phyloP scores from a whole-genome alignment of 2,113 vertebrate species.

The Oryzias javanicus region DNA sequence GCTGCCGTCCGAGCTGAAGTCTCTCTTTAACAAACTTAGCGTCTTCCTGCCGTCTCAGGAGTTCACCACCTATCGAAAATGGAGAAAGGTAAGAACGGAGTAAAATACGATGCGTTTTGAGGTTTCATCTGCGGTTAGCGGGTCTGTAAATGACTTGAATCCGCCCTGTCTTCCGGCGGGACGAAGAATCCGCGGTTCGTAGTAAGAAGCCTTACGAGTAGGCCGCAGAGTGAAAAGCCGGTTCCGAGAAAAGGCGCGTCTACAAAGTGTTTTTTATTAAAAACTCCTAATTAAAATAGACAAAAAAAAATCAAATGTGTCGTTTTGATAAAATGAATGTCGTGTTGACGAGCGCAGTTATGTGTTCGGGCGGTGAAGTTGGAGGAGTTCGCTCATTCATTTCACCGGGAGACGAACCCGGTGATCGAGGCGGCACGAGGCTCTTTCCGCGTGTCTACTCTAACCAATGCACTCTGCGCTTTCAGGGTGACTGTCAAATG shows the following conservation, averaged over 20 bases:
- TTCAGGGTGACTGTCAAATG: no score
- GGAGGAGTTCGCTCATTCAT: no score
- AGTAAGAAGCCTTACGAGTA: conserved; percentile 43
- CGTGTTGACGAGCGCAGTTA: no score
- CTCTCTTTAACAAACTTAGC: conserved; percentile 88
- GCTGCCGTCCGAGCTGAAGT: conserved; percentile 87
- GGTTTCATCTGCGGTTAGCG: not conserved
- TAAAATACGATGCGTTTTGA: no score
- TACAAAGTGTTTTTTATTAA: not conserved
- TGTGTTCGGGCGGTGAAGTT: no score
- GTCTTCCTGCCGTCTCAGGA: conserved; percentile 90
- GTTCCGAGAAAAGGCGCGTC: not conserved
- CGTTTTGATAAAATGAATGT: no score
- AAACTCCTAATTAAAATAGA: no score
- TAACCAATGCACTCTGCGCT: no score
- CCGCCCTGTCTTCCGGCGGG: conserved; percentile 3
- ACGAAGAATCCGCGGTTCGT: not conserved
- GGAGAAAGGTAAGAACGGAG: conserved; percentile 81
- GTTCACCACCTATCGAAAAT: conserved; percentile 86
- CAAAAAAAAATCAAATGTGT: no score
- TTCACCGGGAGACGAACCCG: no score
- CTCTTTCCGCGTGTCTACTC: no score
- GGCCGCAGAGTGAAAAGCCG: conserved; percentile 39
- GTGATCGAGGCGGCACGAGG: no score
- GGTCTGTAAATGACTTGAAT: not conserved